Base-by-base conservation (phyloP, 2,797 vertebrate genomes). In the Poeciliopsis paucimaculata region DNA sequence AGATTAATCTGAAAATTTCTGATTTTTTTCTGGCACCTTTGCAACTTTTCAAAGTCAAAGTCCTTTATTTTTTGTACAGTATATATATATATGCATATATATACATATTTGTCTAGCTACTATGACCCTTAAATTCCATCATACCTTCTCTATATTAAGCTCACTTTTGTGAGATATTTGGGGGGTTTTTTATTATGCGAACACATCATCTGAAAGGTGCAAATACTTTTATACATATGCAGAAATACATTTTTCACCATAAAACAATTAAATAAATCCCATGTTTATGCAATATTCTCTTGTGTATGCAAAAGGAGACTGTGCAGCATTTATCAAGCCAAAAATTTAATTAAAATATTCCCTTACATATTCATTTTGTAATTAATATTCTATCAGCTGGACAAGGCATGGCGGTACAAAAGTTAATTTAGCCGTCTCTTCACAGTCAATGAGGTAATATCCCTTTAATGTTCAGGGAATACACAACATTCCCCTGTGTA, bases 401-500 rank as follows among this genome's bases (percentile, higher is more conserved):
- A 75, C 66, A 12, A 78, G 76, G 68, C 77, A 39, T 4, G 71
- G 77, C 71, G 64, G 79, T 84, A 82, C 86, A 83, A 76, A 87
- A 87, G 88, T 84, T 93, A 88, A 94, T 94, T 93, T 83, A 84
- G 82, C 91, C 45, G 60, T 76, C 75, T 72, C 36, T 84, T 88
- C 82, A 70, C 90, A 66, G 6, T 76, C 80, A 12, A 64, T 12
- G 72, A 86, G 85, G 78, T 86, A 82, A 89, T 86, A 86, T 88
- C 77, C 66, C 36, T 77, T 81, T 86, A 77, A 89, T 90, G 91
- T 91, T 90, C 16, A 31, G 92, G 91, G 90, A 89, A 93, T 86
- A 91, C 89, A 90, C 86, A 86, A 39, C 87, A 80, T 84, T 86
- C 70, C 55, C 82, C 79, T 78, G 76, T 64, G 82, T 92, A 92